These are phyloP conservation scores for Gopherus evgoodei DNA, from an alignment of 2,113 vertebrate species.

Conservation along the genomic window DNA sequence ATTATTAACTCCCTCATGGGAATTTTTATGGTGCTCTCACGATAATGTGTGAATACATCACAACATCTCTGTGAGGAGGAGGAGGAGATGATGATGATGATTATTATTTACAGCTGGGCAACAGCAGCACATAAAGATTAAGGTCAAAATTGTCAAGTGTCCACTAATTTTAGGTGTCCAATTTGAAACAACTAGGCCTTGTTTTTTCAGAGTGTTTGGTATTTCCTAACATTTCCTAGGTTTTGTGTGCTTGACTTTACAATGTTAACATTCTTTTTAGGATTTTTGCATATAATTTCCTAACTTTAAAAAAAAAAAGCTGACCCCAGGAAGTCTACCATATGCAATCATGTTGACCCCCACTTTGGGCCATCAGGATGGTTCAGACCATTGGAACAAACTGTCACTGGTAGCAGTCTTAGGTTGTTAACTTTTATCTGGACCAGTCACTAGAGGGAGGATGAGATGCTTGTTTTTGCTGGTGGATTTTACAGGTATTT, in stretches of 20 bases:
- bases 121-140: background rate
- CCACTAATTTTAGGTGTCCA: background rate
- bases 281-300: background rate
- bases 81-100: too few relatives aligned
- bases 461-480: background rate
- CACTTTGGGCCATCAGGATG: background rate
- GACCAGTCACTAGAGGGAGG: background rate
- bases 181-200: background rate
- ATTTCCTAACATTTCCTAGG: background rate
- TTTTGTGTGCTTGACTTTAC: conserved; percentile 15
- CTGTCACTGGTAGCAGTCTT: background rate
- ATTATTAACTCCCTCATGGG: too few relatives aligned
- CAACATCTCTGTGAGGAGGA: too few relatives aligned
- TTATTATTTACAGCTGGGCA: background rate
- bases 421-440: background rate
- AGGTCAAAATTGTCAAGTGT: background rate
- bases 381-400: conserved; percentile 11
- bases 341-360: background rate
- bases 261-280: rapidly evolving
- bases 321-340: background rate
- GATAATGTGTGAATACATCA: too few relatives aligned
- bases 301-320: background rate
- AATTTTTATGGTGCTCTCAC: too few relatives aligned
- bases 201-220: background rate
- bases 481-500: conserved; percentile 15